Percentiles rank a stretch among this genome's conserved stretches.
These are phyloP conservation scores for Oscheius onirici DNA, from an alignment of 2,888 invertebrate genomes.

Conservation along the genomic window DNA sequence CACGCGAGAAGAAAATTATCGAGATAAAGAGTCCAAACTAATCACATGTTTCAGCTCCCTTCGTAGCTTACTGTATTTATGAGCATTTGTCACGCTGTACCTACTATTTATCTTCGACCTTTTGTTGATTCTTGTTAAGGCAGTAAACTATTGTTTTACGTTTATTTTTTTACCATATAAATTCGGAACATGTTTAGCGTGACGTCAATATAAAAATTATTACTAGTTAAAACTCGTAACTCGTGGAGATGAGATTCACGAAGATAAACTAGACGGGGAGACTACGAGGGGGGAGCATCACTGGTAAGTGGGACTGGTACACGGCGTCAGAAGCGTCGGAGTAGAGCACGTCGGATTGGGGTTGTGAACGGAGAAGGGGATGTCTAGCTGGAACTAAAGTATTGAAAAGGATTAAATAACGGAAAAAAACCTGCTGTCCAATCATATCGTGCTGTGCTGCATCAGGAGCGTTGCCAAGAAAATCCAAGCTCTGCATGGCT, in stretches of 20 bases:
- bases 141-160: not conserved
- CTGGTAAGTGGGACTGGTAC: constrained; percentile 26
- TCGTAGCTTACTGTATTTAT: constrained; percentile 18
- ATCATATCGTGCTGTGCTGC: not conserved
- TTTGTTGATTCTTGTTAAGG: constrained; percentile 15
- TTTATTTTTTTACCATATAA: not conserved
- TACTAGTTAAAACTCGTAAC: constrained; percentile 10
- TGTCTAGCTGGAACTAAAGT: not conserved
- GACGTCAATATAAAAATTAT: not conserved
- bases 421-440: not conserved
- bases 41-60: not conserved
- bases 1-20: constrained; percentile 34
- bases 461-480: not conserved
- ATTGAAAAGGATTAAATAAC: not conserved
- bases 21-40: constrained; percentile 28
- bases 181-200: not conserved
- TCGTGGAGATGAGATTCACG: constrained; percentile 9
- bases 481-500: not conserved
- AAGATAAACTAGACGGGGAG: not conserved
- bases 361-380: not conserved
- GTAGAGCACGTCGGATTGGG: not conserved
- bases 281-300: not conserved
- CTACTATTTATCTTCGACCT: not conserved
- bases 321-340: constrained; percentile 24
- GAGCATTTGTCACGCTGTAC: not conserved